phyloP scores from a whole-genome alignment of 2,888 invertebrate genomes.

The Bedellia somnulentella region DNA sequence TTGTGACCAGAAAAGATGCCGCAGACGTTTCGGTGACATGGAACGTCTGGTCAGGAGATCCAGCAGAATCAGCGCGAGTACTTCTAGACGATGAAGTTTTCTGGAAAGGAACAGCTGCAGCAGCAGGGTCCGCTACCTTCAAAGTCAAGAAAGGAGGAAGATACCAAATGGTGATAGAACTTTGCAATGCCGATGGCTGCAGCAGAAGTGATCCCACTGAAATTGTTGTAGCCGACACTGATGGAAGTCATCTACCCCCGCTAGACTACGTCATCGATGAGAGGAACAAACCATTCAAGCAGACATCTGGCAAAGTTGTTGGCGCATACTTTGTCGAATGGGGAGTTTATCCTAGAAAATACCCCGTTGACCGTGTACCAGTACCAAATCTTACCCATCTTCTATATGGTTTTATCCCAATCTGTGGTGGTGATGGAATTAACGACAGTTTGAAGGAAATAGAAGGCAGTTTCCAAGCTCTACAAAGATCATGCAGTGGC shows the following conservation, averaged over 20 bases:
- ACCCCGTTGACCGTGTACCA: conserved; percentile 43
- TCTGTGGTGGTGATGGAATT: conserved; percentile 52
- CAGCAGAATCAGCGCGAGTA: conserved; percentile 33
- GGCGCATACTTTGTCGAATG: conserved; percentile 53
- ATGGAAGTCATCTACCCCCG: conserved; percentile 51
- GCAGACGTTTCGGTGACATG: conserved; percentile 50
- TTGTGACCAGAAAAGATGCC: conserved; percentile 35
- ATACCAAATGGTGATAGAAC: conserved; percentile 43
- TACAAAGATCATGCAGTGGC: conserved; percentile 48
- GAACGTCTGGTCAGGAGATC: conserved; percentile 51
- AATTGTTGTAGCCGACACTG: conserved; percentile 47
- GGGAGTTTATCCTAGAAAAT: conserved; percentile 52
- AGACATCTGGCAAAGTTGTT: conserved; percentile 48
- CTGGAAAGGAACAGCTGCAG: conserved; percentile 34
- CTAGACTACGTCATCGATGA: conserved; percentile 37
- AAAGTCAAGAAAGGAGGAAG: conserved; percentile 47
- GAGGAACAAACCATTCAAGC: conserved; percentile 47
- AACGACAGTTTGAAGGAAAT: conserved; percentile 55
- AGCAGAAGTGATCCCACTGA: conserved; percentile 39
- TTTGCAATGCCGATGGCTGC: conserved; percentile 47
- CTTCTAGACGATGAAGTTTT: conserved; percentile 35
- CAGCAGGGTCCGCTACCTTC: conserved; percentile 36
- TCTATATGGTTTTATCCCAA: conserved; percentile 49
- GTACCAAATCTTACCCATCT: conserved; percentile 48
- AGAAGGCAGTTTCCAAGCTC: conserved; percentile 50